Evolutionary conservation across 2,888 invertebrate species (phyloP), one percentile per base, ranked within the genome.

Genomic region (Spilarctia lutea): DNA sequence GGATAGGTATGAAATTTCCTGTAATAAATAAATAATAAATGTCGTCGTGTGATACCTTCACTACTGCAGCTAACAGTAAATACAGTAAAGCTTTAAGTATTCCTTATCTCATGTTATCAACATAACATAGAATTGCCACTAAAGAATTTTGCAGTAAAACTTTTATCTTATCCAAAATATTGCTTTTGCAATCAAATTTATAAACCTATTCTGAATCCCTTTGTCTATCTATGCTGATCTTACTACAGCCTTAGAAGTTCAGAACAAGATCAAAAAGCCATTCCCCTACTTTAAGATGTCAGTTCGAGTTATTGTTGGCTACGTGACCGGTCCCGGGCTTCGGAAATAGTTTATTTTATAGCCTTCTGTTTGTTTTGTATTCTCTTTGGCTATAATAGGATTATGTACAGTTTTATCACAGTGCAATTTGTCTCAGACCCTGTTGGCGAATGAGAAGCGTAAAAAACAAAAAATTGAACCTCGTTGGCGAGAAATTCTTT

Each of bases 201-300:
- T 75, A 72, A 75, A 77, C 74, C 75, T 75, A 78, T 74, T 73
- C 77, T 78, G 73, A 73, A 81, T 82, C 81, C 78, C 81, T 76
- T 82, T 82, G 82, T 82, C 79, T 67, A 77, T 76, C 77, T 83
- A 82, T 85, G 81, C 77, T 79, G 76, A 74, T 78, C 81, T 79
- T 75, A 72, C 75, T 79, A 76, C 71, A 79, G 83, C 80, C 78
- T 85, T 83, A 67, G 76, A 83, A 83, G 75, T 87, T 90, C 85
- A 85, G 87, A 87, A 87, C 87, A 88, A 92, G 93, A 94, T 94
- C 94, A 93, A 93, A 93, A 91, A 92, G 91, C 91, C 82, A 90
- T 93, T 92, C 88, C 87, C 87, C 87, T 82, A 82, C 90, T 93
- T 90, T 88, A 90, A 91, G 89, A 91, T 90, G 94, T 94, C 94